These are phyloP conservation scores for Tyria jacobaeae DNA, from an alignment of 2,888 invertebrate species.

Conservation along the genomic window DNA sequence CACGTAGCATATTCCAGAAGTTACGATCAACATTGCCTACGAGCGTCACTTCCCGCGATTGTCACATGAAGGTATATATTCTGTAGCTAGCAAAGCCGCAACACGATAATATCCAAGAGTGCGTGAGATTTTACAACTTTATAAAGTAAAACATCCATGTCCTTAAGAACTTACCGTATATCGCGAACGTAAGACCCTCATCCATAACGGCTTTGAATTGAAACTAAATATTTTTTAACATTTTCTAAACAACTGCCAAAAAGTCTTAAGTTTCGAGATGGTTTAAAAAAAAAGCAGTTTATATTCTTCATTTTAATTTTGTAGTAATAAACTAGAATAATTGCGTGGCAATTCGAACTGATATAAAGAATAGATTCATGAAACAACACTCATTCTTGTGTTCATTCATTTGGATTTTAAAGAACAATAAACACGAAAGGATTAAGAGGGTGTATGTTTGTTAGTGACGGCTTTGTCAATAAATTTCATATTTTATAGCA, in stretches of 20 bases:
- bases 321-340: too few species aligned
- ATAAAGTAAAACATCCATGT: slow-evolving; percentile 64
- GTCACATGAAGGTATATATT: slow-evolving; percentile 27
- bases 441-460: slow-evolving; percentile 36
- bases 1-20: slow-evolving; percentile 17
- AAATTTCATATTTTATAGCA: slow-evolving; percentile 67
- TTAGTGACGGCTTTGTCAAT: slow-evolving; percentile 57
- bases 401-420: slow-evolving; percentile 28
- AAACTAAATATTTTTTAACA: neutral
- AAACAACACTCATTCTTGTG: too few species aligned
- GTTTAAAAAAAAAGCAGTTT: too few species aligned
- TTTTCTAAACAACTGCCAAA: neutral
- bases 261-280: too few species aligned
- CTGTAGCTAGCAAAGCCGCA: too few species aligned
- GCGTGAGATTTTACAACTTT: slow-evolving; percentile 57
- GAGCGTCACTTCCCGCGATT: slow-evolving; percentile 13
- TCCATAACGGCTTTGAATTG: neutral
- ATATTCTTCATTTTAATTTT: too few species aligned
- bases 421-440: slow-evolving; percentile 27
- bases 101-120: slow-evolving; percentile 23
- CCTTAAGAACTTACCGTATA: slow-evolving; percentile 48
- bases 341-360: neutral
- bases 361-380: neutral
- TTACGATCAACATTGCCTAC: slow-evolving; percentile 21
- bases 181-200: neutral